Base-by-base conservation (phyloP, 2,888 invertebrate species). In the Erebia aethiops region DNA sequence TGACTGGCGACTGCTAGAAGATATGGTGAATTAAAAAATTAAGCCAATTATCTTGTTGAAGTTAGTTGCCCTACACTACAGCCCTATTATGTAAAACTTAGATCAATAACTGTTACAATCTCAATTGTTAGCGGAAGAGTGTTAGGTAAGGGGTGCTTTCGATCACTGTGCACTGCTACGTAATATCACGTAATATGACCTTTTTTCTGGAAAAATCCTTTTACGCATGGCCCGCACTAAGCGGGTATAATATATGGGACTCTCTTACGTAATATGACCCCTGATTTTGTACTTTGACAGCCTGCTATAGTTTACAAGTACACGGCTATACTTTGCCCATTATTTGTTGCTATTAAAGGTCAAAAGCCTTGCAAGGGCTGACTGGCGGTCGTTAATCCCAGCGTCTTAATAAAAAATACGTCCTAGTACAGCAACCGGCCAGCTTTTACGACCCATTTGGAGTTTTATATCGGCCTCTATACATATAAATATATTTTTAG, bases 321-420 rank as follows among this genome's bases (percentile, higher is more conserved):
- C 9, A 35, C 51, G 52, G 58, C 21, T 62, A 43, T 64, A 57
- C 51, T 71, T 68, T 56, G 62, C 57, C 78, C 81, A 81, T 76
- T 77, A 79, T 82, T 81, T 86, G 86, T 87, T 84, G 81, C 79
- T 78, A 76, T 76, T 79, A 86, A 82, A 86, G 91, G 88, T 90
- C 89, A 88, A 85, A 85, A 84, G 83, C 87, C 85, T 79, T 61
- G 58, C 69, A 81, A 82, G 81, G 81, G 81, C 80, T 81, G 79
- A 52, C 81, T 80, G 72, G 69, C 77, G 82, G 79, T 84, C 86
- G 81, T 90, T 89, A 90, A 90, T 78, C 77, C 77, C 79, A 71
- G 83, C 79, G 78, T 86, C 86, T 84, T 84, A 85, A 88, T 90
- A 91, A 91, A 91, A 90, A 84, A 82, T 80, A 81, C 62, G 46